Percentiles rank a stretch among this genome's conserved stretches.
Conservation (phyloP, 2,797 vertebrate genomes). For the Pseudochirops corinnae region DNA sequence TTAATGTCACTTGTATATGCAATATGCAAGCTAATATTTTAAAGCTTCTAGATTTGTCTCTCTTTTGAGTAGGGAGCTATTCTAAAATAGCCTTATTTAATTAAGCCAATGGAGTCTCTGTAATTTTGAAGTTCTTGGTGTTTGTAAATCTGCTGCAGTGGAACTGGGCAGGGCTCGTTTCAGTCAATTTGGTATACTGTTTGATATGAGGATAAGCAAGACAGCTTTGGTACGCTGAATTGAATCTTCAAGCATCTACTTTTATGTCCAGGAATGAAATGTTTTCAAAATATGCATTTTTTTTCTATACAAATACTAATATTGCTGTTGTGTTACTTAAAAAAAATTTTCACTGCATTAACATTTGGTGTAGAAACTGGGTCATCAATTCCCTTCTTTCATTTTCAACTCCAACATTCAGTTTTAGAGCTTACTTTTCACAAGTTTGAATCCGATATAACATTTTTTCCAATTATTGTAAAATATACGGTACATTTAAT, state of each 20-base stretch:
- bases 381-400: not conserved
- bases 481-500: not conserved
- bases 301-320: not conserved
- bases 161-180: slow-evolving; percentile 48
- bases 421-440: not conserved
- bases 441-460: not conserved
- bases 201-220: not conserved
- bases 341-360: not conserved
- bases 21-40: not conserved
- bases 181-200: not conserved
- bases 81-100: not conserved
- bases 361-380: not conserved
- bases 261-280: not conserved
- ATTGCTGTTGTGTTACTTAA: not conserved
- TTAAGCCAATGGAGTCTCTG: slow-evolving; percentile 3
- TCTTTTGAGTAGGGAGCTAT: not conserved
- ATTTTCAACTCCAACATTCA: not conserved
- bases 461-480: not conserved
- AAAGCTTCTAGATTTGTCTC: not conserved
- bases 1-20: not conserved
- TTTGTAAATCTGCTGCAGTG: slow-evolving; percentile 30
- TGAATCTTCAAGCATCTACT: not conserved
- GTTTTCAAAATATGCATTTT: not conserved
- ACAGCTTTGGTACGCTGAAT: not conserved
- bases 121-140: slow-evolving; percentile 48